Base-by-base conservation (phyloP, 2,797 vertebrate species). In the Trichosurus vulpecula region DNA sequence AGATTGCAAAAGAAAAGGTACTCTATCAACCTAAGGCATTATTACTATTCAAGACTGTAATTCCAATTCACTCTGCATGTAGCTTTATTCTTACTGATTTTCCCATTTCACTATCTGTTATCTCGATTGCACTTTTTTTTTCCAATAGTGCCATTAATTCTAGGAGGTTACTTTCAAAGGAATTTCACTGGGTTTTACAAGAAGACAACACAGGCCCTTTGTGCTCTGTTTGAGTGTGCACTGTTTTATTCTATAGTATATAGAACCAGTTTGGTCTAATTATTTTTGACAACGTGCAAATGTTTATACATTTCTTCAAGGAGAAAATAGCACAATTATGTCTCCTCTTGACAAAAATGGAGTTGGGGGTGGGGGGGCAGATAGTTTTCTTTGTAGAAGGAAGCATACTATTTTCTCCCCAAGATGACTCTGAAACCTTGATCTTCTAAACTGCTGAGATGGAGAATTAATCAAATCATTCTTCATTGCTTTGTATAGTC, bases 261-360 rank as follows among this genome's bases (percentile, higher is more conserved):
- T 31, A 96, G 96, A 98, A 97, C 95, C 92, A 96, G 95, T 98
- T 98, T 98, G 98, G 97, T 98, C 98, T 98, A 98, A 99, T 99
- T 98, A 99, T 98, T 98, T 98, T 95, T 98, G 98, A 99, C 97
- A 52, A 97, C 97, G 97, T 98, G 98, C 97, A 98, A 99, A 99
- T 98, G 97, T 98, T 98, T 98, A 97, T 98, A 98, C 98, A 98
- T 97, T 98, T 98, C 97, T 98, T 98, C 97, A 31, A 19, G 98
- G 98, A 97, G 95, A 95, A 97, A 97, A 97, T 92, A 97, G 98
- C 95, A 97, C 96, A 95, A 92, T 94, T 97, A 96, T 94, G 95
- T 97, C 97, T 98, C 96, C 96, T 66, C 92, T 10, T 97, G 98
- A 98, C 98, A 97, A 81, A 90, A 97, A 94, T 97, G 95, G 93